A percentile compares a stretch with the other conserved stretches of the same genome.
phyloP scores from a whole-genome alignment of 2,113 vertebrate species.

The Hippocampus abdominalis region DNA sequence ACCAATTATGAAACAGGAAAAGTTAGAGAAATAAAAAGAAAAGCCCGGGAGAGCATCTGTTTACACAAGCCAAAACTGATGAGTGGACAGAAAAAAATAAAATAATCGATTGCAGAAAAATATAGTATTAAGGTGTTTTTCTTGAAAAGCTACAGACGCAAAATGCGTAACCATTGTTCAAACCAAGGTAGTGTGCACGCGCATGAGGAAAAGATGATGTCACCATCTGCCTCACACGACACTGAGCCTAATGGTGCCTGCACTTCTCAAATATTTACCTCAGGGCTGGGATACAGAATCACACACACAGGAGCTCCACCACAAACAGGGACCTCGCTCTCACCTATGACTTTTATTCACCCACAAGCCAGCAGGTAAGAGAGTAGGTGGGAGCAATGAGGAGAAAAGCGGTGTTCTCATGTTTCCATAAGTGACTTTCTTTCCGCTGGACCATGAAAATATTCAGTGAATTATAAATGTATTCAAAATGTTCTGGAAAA shows the following conservation, averaged over 20 bases:
- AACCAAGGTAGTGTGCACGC: not conserved
- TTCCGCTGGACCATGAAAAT: too few species aligned
- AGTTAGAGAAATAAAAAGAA: constrained; percentile 1
- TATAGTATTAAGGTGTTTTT: constrained; percentile 22
- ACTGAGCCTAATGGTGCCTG: constrained; percentile 40
- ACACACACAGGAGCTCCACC: constrained; percentile 38
- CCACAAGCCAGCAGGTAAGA: not conserved
- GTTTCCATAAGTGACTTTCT: too few species aligned
- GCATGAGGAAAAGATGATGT: constrained; percentile 37
- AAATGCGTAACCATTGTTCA: not conserved
- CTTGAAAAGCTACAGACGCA: constrained; percentile 1
- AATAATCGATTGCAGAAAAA: too few species aligned
- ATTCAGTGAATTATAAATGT: not conserved
- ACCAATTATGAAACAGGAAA: constrained; percentile 11
- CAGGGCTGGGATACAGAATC: constrained; percentile 19
- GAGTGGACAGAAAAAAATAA: constrained; percentile 29
- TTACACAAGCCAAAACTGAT: constrained; percentile 40
- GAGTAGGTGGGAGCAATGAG: not conserved
- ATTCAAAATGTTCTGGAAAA: too few species aligned
- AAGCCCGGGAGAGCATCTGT: constrained; percentile 32
- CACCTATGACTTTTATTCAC: constrained; percentile 18
- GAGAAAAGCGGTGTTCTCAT: not conserved
- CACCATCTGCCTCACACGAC: constrained; percentile 39
- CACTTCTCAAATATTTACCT: constrained; percentile 51
- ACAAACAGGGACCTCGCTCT: constrained; percentile 10